A percentile compares a stretch with the other conserved stretches of the same genome.
These are phyloP conservation scores for Dusona sp. DNA, from an alignment of 2,888 invertebrate species.

Conservation along the genomic window DNA sequence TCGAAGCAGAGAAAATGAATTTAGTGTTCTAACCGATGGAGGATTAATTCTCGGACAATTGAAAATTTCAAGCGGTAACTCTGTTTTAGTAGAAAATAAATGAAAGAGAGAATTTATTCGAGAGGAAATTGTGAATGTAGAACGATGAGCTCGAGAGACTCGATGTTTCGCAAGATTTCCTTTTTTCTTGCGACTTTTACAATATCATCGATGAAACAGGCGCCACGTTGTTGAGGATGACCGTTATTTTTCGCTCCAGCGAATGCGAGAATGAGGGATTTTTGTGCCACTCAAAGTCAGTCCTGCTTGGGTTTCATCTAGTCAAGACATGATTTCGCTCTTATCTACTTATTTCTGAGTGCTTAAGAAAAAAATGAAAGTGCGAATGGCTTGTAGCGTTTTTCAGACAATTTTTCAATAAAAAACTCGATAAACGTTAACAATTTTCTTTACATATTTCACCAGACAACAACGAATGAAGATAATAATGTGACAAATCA, in stretches of 20 bases:
- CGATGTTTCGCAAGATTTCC: conserved; percentile 24
- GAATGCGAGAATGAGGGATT: conserved; percentile 50
- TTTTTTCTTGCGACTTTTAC: conserved; percentile 22
- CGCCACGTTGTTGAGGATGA: conserved; percentile 11
- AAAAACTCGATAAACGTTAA: not conserved
- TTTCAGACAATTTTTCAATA: not conserved
- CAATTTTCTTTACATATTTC: no score
- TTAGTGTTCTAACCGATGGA: not conserved
- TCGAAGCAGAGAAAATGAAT: not conserved
- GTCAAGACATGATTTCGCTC: not conserved
- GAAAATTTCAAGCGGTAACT: not conserved
- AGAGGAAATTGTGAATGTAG: conserved; percentile 38
- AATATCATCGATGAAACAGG: conserved; percentile 23
- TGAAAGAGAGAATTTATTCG: conserved; percentile 12
- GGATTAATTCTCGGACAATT: not conserved
- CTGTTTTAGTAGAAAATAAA: not conserved
- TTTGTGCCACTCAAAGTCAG: conserved; percentile 10
- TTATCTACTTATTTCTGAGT: not conserved
- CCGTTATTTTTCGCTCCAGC: conserved; percentile 55
- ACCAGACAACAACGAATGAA: no score
- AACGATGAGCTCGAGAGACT: conserved; percentile 34
- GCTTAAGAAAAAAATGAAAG: not conserved
- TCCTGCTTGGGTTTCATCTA: not conserved
- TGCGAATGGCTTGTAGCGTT: not conserved
- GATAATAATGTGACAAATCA: no score